phyloP scores from a whole-genome alignment of 2,888 invertebrate genomes.

The Platypus cylindrus region DNA sequence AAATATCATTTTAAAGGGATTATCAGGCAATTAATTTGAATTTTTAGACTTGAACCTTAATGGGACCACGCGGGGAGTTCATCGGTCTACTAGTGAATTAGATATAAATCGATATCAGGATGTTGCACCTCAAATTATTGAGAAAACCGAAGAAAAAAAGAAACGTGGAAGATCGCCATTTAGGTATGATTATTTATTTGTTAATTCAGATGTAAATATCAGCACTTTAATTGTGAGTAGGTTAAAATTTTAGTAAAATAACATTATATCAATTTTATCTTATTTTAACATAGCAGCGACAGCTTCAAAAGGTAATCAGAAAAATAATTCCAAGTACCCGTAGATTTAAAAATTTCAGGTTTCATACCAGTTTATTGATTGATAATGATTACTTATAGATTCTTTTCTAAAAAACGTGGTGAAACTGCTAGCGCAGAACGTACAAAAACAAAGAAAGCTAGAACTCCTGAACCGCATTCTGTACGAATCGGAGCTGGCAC shows the following conservation, averaged over 20 bases:
- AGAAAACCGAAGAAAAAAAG: slow-evolving; percentile 42
- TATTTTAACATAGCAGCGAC: too few relatives aligned
- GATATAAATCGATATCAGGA: slow-evolving; percentile 62
- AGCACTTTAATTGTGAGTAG: too few relatives aligned
- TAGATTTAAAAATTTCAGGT: too few relatives aligned
- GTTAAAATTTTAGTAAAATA: too few relatives aligned
- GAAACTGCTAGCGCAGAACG: slow-evolving; percentile 56
- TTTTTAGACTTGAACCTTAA: slow-evolving; percentile 19
- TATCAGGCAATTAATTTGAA: neutral
- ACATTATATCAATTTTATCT: too few relatives aligned
- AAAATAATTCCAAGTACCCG: too few relatives aligned
- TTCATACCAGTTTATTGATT: too few relatives aligned
- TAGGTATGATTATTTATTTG: slow-evolving; percentile 42
- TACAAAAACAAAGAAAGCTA: slow-evolving; percentile 55
- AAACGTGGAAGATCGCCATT: slow-evolving; percentile 84
- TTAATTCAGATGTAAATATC: too few relatives aligned
- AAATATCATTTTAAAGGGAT: slow-evolving; percentile 2
- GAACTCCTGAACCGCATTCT: slow-evolving; percentile 50
- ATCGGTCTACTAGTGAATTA: slow-evolving; percentile 62
- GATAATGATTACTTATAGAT: slow-evolving; percentile 38
- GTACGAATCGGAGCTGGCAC: slow-evolving; percentile 24
- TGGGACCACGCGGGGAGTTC: slow-evolving; percentile 37
- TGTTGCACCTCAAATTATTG: slow-evolving; percentile 30
- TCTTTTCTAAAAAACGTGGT: slow-evolving; percentile 68
- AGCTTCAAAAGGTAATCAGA: too few relatives aligned